phyloP scores from a whole-genome alignment of 1,140 invertebrate species.

The Leptinotarsa lineolata region DNA sequence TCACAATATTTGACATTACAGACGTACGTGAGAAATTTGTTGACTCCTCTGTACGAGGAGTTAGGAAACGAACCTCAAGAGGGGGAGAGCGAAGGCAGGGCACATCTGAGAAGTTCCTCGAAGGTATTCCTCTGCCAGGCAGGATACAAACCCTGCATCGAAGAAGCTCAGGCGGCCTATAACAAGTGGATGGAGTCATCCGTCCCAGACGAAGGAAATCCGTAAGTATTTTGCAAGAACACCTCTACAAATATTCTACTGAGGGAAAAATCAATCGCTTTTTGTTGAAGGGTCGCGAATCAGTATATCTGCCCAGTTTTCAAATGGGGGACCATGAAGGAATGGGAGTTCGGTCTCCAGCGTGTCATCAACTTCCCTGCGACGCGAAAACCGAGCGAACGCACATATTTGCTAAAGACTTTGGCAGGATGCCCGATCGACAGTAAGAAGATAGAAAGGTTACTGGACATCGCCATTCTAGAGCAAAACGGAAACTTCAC shows the following conservation, averaged over 20 bases:
- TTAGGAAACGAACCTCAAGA: constrained; percentile 60
- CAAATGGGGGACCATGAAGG: constrained; percentile 73
- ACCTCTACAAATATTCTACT: not conserved
- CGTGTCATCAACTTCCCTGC: constrained; percentile 73
- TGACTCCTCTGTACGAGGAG: constrained; percentile 71
- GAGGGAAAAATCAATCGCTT: not conserved
- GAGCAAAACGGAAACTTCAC: constrained; percentile 70
- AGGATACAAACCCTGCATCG: constrained; percentile 72
- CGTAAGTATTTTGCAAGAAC: constrained; percentile 60
- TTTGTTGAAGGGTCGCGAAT: constrained; percentile 65
- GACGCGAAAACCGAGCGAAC: constrained; percentile 68
- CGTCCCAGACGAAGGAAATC: constrained; percentile 73
- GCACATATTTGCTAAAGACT: constrained; percentile 75
- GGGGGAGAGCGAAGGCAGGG: constrained; percentile 64
- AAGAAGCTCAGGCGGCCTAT: constrained; percentile 68
- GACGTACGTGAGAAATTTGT: constrained; percentile 66
- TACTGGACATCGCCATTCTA: constrained; percentile 70
- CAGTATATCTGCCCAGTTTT: constrained; percentile 77
- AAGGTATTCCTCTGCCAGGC: constrained; percentile 72
- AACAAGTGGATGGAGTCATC: constrained; percentile 69
- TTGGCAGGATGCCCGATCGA: constrained; percentile 74
- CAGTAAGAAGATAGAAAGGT: constrained; percentile 66
- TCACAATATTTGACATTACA: constrained; percentile 58
- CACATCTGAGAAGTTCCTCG: constrained; percentile 64
- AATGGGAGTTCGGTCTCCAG: constrained; percentile 79